A percentile compares a stretch with the other conserved stretches of the same genome.
These are phyloP conservation scores for Monomorium pharaonis DNA, from an alignment of 1,140 invertebrate genomes.

Conservation along the genomic window DNA sequence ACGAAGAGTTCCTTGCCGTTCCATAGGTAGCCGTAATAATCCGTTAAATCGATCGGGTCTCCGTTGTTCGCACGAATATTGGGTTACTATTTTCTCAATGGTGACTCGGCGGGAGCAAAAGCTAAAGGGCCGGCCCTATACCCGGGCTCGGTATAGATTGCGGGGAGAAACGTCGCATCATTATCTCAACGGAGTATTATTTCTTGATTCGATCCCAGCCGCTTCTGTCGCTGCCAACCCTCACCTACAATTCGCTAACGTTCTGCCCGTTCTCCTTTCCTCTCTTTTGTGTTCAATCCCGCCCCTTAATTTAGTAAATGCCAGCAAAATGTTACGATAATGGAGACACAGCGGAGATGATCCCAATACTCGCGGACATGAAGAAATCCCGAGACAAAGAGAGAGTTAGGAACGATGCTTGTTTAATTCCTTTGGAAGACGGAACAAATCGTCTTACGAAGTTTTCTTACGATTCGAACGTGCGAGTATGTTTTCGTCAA, in stretches of 20 bases:
- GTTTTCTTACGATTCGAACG: conserved; percentile 20
- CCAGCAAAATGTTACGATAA: conserved; percentile 76
- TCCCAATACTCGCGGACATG: conserved; percentile 61
- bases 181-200: conserved; percentile 76
- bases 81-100: conserved; percentile 39
- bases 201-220: conserved; percentile 77
- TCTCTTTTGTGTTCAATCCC: conserved; percentile 70
- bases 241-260: conserved; percentile 65
- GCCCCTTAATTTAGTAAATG: conserved; percentile 80
- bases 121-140: conserved; percentile 14
- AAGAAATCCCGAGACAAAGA: conserved; percentile 24
- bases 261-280: conserved; percentile 10
- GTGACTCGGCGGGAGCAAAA: conserved; percentile 29
- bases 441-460: conserved; percentile 33
- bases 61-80: conserved; percentile 22
- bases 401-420: conserved; percentile 1
- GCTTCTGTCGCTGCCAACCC: conserved; percentile 18
- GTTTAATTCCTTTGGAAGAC: conserved; percentile 46
- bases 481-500: conserved; percentile 19
- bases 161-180: conserved; percentile 57
- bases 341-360: conserved; percentile 57
- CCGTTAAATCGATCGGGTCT: conserved; percentile 39
- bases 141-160: conserved; percentile 33
- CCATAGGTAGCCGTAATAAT: conserved; percentile 16
- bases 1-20: neutral